Evolutionary conservation across 2,888 invertebrate species (phyloP), one percentile per base, ranked within the genome.

Genomic region (Eristalis tenax): DNA sequence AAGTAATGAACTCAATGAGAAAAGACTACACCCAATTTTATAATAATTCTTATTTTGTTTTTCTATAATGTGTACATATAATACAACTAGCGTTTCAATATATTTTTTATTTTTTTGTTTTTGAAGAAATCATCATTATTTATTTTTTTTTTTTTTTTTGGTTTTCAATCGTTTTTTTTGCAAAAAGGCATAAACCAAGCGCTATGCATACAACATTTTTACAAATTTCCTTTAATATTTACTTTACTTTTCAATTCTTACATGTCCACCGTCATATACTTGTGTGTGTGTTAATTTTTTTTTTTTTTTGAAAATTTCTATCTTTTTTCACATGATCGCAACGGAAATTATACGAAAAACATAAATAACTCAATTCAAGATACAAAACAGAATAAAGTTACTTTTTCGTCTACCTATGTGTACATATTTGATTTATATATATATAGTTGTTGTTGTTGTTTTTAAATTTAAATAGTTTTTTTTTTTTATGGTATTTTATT

Each of bases 351-450:
- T 56, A 56, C 15, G 40, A 43, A 2, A 56, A 59, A 28, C 13
- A 23, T 28, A 32, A 32, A 8, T 8, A 64, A 65, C 23, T 28
- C 32, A 56, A 63, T 26, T 8, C 5, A 23, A 77, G 18, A 77
- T 32, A 23, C 50, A 57, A 76, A 57, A 50, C 56, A 15, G 75
- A 87, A 83, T 65, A 56, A 83, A 87, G 79, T 75, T 83, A 83
- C 71, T 83, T 18, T 50, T 87, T 87, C 83, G 87, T 87, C 87
- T 87, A 87, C 87, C 87, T 87, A 87, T 87, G 26, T 83, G 38
- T 86, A 65, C 64, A 78, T 83, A 78, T 50, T 50, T 50, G 75
- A 86, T 82, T 68, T 83, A 65, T 78, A 79, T 83, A 75, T 81
- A 69, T 59, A 74, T 50, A 50, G 8, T 18, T 43, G 18, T 43